These are phyloP conservation scores for Drosophila paramelanica DNA, from an alignment of 2,888 invertebrate species.

Conservation along the genomic window DNA sequence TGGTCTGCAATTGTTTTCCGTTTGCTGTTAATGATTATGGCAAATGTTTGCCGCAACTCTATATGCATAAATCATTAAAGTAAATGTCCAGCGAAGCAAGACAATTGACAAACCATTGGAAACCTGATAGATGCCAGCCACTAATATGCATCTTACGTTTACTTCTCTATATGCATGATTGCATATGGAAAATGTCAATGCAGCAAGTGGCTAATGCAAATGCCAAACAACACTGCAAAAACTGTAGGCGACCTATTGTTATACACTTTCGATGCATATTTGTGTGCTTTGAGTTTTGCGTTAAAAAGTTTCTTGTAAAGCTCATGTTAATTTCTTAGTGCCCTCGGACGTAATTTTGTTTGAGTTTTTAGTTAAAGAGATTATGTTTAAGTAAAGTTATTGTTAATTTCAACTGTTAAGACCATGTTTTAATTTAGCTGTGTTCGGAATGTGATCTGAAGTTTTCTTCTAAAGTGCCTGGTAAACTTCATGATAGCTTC, in stretches of 20 bases:
- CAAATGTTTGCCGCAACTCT: slow-evolving; percentile 27
- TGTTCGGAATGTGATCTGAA: too few relatives aligned
- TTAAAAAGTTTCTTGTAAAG: too few relatives aligned
- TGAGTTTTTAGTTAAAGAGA: too few relatives aligned
- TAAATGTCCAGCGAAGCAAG: slow-evolving; percentile 47
- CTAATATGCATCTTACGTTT: slow-evolving; percentile 40
- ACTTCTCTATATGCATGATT: slow-evolving; percentile 63
- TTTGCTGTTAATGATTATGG: slow-evolving; percentile 55
- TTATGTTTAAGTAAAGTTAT: too few relatives aligned
- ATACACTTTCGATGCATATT: slow-evolving; percentile 14
- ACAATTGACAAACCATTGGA: slow-evolving; percentile 67
- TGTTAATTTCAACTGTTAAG: too few relatives aligned
- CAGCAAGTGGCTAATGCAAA: slow-evolving; percentile 50
- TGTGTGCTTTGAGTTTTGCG: too few relatives aligned
- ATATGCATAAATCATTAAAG: slow-evolving; percentile 47
- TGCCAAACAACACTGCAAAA: slow-evolving; percentile 12
- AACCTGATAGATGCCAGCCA: slow-evolving; percentile 50
- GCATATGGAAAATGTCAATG: slow-evolving; percentile 62
- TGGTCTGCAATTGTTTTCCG: slow-evolving; percentile 45
- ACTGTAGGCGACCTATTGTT: background rate
- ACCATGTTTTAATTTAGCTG: too few relatives aligned
- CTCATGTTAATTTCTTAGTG: too few relatives aligned
- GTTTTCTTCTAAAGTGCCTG: too few relatives aligned
- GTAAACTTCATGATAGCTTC: background rate
- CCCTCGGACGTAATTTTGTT: too few relatives aligned